Percentiles rank a stretch among this genome's conserved stretches.
Evolutionary conservation across 2,888 invertebrate species (phyloP).

Genomic region (Trichopoda pennipes): DNA sequence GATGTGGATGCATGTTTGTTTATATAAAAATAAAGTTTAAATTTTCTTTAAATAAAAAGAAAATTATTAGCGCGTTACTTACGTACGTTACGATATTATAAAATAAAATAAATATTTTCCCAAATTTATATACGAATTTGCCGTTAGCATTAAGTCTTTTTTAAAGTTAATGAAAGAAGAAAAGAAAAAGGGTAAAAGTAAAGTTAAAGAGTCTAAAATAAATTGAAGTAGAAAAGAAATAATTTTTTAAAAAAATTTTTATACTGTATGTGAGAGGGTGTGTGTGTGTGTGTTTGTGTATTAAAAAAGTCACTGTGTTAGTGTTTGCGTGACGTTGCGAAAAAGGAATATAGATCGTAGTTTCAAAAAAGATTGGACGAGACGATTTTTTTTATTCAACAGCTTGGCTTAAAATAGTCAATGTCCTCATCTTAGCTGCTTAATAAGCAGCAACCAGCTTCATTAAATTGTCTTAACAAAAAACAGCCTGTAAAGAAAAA

Average conservation of each 20-base stretch:
- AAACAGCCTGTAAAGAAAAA: conserved; percentile 63
- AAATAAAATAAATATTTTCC: conserved; percentile 8
- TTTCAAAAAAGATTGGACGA: conserved; percentile 47
- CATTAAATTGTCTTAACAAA: conserved; percentile 67
- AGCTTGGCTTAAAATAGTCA: conserved; percentile 49
- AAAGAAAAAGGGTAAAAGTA: conserved; percentile 3
- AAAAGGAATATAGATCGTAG: conserved; percentile 53
- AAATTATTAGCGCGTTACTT: conserved; percentile 20
- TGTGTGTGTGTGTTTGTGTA: neutral
- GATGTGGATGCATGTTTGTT: conserved; percentile 4
- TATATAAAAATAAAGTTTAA: neutral
- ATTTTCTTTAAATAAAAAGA: neutral
- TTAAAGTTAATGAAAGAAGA: neutral
- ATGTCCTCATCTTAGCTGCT: conserved; percentile 69
- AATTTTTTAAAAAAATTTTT: conserved; percentile 22
- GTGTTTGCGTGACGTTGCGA: conserved; percentile 64
- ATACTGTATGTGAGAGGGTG: neutral
- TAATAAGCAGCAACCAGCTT: conserved; percentile 72
- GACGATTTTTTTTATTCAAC: conserved; percentile 30
- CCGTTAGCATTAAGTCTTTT: conserved; percentile 1
- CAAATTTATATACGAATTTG: conserved; percentile 29
- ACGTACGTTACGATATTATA: conserved; percentile 12
- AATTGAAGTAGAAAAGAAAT: conserved; percentile 20
- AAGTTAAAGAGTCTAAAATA: neutral
- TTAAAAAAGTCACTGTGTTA: neutral